phyloP scores from a whole-genome alignment of 2,888 invertebrate species.

The Agriopis marginaria region DNA sequence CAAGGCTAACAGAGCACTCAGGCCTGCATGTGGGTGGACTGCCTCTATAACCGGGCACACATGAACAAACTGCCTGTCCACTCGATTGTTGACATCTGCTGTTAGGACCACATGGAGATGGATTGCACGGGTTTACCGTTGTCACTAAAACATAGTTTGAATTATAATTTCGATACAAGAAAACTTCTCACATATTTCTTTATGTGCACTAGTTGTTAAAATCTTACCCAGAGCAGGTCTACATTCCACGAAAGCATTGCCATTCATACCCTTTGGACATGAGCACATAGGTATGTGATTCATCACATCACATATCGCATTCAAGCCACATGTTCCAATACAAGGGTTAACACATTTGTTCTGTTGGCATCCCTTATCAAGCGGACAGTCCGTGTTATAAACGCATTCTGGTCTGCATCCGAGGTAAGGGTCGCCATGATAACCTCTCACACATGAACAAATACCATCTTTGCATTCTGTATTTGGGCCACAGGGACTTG shows the following conservation, averaged over 20 bases:
- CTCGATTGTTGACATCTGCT: constrained; percentile 90
- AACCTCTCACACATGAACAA: constrained; percentile 87
- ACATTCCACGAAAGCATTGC: constrained; percentile 89
- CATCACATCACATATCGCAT: constrained; percentile 90
- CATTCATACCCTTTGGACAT: constrained; percentile 88
- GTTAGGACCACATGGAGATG: constrained; percentile 93
- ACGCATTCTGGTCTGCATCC: constrained; percentile 91
- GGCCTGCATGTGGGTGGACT: constrained; percentile 92
- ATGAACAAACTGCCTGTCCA: constrained; percentile 90
- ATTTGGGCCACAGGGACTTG: constrained; percentile 89
- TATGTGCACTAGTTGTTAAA: not conserved
- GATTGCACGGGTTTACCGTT: constrained; percentile 88
- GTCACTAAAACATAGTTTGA: constrained; percentile 57
- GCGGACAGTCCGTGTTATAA: constrained; percentile 88
- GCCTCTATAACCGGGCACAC: constrained; percentile 90
- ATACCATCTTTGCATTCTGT: constrained; percentile 84
- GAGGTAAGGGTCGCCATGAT: constrained; percentile 89
- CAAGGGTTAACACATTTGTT: constrained; percentile 92
- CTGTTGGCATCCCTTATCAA: constrained; percentile 88
- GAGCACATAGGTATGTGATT: constrained; percentile 91
- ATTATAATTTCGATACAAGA: not conserved
- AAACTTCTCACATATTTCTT: too few species aligned
- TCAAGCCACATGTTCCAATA: constrained; percentile 89
- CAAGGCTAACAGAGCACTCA: constrained; percentile 91
- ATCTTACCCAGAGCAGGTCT: constrained; percentile 79